Evolutionary conservation across 2,797 vertebrate species (phyloP).

Genomic region (Steatocranus sp.): DNA sequence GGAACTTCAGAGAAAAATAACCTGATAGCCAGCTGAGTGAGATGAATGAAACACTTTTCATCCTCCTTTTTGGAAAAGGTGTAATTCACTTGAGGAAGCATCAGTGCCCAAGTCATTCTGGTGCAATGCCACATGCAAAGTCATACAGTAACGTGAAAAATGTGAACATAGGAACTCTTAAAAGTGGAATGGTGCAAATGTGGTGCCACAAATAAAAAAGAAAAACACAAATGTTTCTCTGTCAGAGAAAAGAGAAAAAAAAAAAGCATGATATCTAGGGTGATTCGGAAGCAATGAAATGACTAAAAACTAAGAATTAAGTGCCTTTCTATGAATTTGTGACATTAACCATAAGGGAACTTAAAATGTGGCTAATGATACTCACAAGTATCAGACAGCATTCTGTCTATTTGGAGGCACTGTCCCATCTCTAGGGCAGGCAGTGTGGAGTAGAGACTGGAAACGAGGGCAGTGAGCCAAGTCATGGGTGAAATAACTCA

Average conservation of each 20-base stretch:
- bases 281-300: background rate
- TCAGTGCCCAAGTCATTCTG: background rate
- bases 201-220: background rate
- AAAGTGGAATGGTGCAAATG: background rate
- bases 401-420: constrained; percentile 39
- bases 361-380: constrained; percentile 32
- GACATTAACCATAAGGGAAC: constrained; percentile 7
- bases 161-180: background rate
- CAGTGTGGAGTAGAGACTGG: constrained; percentile 16
- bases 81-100: background rate
- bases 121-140: background rate
- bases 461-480: constrained; percentile 51
- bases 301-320: background rate
- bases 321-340: constrained; percentile 21
- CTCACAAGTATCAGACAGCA: constrained; percentile 28
- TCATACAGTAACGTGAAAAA: background rate
- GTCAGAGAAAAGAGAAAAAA: too few relatives aligned
- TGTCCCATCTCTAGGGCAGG: constrained; percentile 18
- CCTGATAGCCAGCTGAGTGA: background rate
- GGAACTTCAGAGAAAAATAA: background rate
- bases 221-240: background rate
- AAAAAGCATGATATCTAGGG: background rate
- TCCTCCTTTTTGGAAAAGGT: background rate
- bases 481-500: constrained; percentile 40
- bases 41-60: background rate